phyloP scores from a whole-genome alignment of 1,140 invertebrate species.

The Ctenoplectra terminalis region DNA sequence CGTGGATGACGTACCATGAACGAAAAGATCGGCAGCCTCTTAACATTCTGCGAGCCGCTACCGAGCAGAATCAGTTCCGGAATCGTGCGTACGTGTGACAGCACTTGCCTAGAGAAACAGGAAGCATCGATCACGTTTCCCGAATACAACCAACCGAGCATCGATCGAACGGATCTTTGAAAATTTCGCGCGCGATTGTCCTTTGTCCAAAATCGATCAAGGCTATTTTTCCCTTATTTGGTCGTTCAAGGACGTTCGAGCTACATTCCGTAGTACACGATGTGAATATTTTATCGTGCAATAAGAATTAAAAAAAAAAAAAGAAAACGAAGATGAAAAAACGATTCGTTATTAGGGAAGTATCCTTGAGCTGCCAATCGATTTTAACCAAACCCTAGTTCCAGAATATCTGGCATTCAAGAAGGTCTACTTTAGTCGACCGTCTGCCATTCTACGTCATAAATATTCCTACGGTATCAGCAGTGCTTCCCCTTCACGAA shows the following conservation, averaged over 20 bases:
- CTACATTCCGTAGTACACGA: too few relatives aligned
- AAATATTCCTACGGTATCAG: neutral
- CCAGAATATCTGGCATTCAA: neutral
- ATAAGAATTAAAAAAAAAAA: too few relatives aligned
- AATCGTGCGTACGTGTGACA: slow-evolving; percentile 88
- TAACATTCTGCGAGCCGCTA: slow-evolving; percentile 85
- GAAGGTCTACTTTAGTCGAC: neutral
- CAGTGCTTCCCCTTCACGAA: neutral
- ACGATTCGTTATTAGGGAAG: neutral
- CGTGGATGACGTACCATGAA: slow-evolving; percentile 92
- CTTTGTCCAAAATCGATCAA: neutral
- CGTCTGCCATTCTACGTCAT: neutral
- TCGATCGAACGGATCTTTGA: neutral
- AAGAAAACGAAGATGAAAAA: too few relatives aligned
- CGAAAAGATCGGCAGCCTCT: slow-evolving; percentile 92
- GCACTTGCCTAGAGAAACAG: slow-evolving; percentile 86
- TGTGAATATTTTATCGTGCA: too few relatives aligned
- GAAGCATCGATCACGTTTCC: slow-evolving; percentile 2
- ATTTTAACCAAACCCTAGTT: neutral
- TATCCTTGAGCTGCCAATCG: neutral
- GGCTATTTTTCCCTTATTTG: neutral
- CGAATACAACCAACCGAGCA: too few relatives aligned
- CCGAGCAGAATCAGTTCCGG: slow-evolving; percentile 92
- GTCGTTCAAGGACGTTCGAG: neutral
- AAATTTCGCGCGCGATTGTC: neutral